These are phyloP conservation scores for Sebastes diaconus DNA, from an alignment of 2,797 vertebrate species.

Conservation along the genomic window DNA sequence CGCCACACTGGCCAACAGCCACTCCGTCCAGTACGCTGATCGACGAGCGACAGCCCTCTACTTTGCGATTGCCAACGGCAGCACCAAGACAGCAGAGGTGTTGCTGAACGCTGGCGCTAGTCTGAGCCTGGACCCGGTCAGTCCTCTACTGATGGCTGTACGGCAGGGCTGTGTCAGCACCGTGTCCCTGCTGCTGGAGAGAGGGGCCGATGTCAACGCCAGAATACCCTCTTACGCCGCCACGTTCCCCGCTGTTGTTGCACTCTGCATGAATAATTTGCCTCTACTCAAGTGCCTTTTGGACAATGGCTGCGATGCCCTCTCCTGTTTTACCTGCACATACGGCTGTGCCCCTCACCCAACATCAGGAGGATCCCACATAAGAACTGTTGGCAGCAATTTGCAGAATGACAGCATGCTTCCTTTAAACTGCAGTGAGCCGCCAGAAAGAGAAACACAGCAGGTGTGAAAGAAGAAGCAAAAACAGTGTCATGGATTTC, in stretches of 20 bases:
- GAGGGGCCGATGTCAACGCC: conserved; percentile 88
- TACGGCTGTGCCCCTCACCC: conserved; percentile 86
- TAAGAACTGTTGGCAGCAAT: conserved; percentile 12
- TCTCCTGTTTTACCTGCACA: conserved; percentile 89
- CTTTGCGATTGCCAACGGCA: conserved; percentile 88
- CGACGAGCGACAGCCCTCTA: conserved; percentile 87
- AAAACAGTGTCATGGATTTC: neutral
- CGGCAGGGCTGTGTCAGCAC: conserved; percentile 84
- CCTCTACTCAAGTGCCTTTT: conserved; percentile 89
- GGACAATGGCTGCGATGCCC: conserved; percentile 88
- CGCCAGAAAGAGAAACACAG: conserved; percentile 59
- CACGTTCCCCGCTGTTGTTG: conserved; percentile 89
- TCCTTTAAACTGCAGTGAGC: conserved; percentile 57
- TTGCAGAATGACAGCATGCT: conserved; percentile 33
- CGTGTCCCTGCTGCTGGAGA: conserved; percentile 87
- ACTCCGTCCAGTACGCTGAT: conserved; percentile 88
- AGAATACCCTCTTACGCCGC: conserved; percentile 85
- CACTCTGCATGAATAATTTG: conserved; percentile 89
- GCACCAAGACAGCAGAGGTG: conserved; percentile 82
- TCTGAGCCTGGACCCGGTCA: conserved; percentile 88
- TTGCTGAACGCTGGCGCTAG: conserved; percentile 90
- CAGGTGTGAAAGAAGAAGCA: conserved; percentile 80
- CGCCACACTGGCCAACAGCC: conserved; percentile 81
- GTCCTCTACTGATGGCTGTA: conserved; percentile 90
- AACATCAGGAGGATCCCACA: conserved; percentile 33